Evolutionary conservation across 2,888 invertebrate genomes (phyloP), one percentile per base, ranked within the genome.

Genomic region (Caenorhabditis sp.): DNA sequence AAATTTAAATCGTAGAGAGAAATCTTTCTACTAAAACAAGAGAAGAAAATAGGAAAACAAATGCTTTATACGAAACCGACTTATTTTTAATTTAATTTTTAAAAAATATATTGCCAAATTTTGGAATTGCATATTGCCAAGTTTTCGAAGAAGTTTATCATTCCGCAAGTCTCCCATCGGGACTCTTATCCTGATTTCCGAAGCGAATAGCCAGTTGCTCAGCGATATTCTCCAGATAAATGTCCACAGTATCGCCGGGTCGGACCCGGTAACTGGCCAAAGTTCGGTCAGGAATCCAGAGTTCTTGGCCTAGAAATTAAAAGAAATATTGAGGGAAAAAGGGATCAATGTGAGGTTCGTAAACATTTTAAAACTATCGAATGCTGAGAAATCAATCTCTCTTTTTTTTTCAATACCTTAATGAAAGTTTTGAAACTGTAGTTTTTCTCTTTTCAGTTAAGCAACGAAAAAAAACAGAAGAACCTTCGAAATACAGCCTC

Each of bases 211-310:
- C 76, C 4, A 81, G 44, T 62, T 81, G 81, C 44, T 81, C 81
- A 4, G 81, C 81, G 55, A 81, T 81, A 32, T 81, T 81, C 37
- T 82, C 82, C 51, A 82, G 51, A 53, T 78, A 82, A 56, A 82
- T 61, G 20, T 69, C 55, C 2, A 82, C 78, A 15, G 82, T 82
- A 53, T 82, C 82, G 8, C 78, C 72, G 0, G 82, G 72, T 40
- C 78, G 78, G 20, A 82, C 82, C 5, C 72, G 78, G 35, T 82
- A 82, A 53, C 82, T 82, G 0, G 82, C 76, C 1, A 82, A 60
- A n/a, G 82, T 82, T 2, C 82, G 50, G 47, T 82, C 82, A 4
- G 82, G 82, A 20, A 77, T 82, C 82, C 82, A 82, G 18, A 82
- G 64, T 37, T 82, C 82, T 74, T 82, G 82, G n/a, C 82, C 82